Conservation (phyloP, 2,888 invertebrate species). For the Ochropacha duplaris region DNA sequence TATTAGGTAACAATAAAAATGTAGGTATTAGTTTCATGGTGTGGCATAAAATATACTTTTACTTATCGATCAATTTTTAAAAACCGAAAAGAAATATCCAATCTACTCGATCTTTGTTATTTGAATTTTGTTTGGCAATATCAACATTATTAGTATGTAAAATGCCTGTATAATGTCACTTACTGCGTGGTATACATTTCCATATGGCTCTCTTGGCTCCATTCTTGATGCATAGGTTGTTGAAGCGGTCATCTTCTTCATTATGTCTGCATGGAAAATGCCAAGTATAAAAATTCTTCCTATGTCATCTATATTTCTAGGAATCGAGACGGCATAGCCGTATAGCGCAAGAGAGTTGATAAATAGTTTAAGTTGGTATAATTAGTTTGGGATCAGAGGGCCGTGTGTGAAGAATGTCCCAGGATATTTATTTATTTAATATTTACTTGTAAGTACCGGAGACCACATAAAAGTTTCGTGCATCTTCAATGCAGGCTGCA, state of each 20-base stretch:
- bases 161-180: slow-evolving; percentile 19
- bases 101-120: no score
- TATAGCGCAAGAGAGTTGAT: no score
- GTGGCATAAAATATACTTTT: neutral
- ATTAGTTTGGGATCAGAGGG: no score
- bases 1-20: neutral
- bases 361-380: no score
- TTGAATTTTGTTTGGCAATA: no score
- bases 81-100: no score
- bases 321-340: no score
- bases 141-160: no score
- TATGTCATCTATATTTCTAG: no score
- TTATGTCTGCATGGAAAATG: slow-evolving; percentile 35
- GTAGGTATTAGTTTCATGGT: neutral
- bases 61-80: no score
- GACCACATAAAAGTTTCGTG: slow-evolving; percentile 51
- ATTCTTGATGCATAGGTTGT: slow-evolving; percentile 53
- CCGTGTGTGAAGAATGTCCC: no score
- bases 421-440: no score
- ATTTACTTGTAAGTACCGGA: slow-evolving; percentile 52
- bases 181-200: slow-evolving; percentile 65
- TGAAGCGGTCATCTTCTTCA: slow-evolving; percentile 40
- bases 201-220: slow-evolving; percentile 62
- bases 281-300: neutral
- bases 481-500: slow-evolving; percentile 60